Conservation (phyloP, 2,888 invertebrate genomes). For the Aphodius granarius region DNA sequence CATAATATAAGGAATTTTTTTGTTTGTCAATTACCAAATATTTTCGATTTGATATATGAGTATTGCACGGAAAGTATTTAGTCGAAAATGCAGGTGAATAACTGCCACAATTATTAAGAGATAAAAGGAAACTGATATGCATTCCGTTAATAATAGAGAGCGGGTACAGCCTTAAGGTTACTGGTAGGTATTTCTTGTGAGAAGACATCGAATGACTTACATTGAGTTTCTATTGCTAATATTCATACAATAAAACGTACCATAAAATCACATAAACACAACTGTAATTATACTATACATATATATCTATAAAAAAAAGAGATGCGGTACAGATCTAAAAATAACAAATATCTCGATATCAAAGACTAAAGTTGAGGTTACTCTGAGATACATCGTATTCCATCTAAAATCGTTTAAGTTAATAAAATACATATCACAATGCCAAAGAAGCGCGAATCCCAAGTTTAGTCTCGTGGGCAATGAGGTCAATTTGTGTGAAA, state of each 20-base stretch:
- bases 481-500: background rate
- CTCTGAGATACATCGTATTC: constrained; percentile 1
- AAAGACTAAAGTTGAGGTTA: constrained; percentile 4
- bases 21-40: too few species aligned
- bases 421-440: constrained; percentile 14
- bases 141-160: constrained; percentile 8
- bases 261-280: constrained; percentile 30
- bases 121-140: constrained; percentile 1
- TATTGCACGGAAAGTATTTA: background rate
- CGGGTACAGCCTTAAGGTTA: constrained; percentile 5
- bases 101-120: background rate
- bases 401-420: constrained; percentile 2
- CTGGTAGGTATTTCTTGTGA: constrained; percentile 1
- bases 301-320: background rate
- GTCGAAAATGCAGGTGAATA: background rate
- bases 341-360: constrained; percentile 6
- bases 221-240: constrained; percentile 26
- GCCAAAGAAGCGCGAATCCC: background rate
- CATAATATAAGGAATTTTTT: too few species aligned
- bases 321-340: background rate
- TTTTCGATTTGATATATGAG: too few species aligned
- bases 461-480: background rate
- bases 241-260: constrained; percentile 24
- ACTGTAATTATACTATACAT: constrained; percentile 18
- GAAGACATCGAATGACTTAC: constrained; percentile 15